Evolutionary conservation across 2,888 invertebrate genomes (phyloP).

Genomic region (Lepetodrilus schrolli): DNA sequence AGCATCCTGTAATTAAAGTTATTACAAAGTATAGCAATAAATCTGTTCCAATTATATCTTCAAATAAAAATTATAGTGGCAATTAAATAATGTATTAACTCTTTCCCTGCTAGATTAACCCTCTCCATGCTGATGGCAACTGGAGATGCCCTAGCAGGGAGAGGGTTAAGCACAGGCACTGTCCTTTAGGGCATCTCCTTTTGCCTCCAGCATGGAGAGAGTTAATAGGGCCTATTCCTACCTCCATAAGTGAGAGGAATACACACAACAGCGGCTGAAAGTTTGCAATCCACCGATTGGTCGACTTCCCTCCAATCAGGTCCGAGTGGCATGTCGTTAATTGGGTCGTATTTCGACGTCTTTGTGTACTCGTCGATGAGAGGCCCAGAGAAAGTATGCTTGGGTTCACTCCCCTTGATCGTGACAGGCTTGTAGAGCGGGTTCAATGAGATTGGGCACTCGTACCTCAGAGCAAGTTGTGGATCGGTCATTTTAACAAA

Average conservation of each 20-base stretch:
- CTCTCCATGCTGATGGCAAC: no score
- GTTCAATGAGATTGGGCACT: conserved; percentile 72
- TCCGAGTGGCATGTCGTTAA: conserved; percentile 62
- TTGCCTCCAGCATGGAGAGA: no score
- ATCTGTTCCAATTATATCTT: no score
- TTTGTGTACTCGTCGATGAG: conserved; percentile 69
- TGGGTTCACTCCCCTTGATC: conserved; percentile 67
- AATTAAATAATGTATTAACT: no score
- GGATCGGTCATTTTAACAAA: conserved; percentile 65
- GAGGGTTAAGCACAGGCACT: no score
- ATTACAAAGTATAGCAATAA: no score
- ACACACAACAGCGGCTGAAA: conserved; percentile 56
- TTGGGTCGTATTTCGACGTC: conserved; percentile 70
- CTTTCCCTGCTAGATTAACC: no score
- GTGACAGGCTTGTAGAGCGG: conserved; percentile 71
- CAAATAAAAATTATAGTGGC: no score
- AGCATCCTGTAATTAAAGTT: no score
- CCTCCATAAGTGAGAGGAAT: conserved; percentile 70
- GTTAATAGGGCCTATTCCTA: no score
- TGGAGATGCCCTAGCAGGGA: no score
- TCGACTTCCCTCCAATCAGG: conserved; percentile 68
- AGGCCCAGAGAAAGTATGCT: conserved; percentile 70
- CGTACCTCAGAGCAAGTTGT: conserved; percentile 58
- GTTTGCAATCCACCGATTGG: conserved; percentile 63
- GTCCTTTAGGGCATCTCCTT: no score